These are phyloP conservation scores for Zaprionus gabonicus DNA, from an alignment of 1,140 invertebrate genomes.

Conservation along the genomic window DNA sequence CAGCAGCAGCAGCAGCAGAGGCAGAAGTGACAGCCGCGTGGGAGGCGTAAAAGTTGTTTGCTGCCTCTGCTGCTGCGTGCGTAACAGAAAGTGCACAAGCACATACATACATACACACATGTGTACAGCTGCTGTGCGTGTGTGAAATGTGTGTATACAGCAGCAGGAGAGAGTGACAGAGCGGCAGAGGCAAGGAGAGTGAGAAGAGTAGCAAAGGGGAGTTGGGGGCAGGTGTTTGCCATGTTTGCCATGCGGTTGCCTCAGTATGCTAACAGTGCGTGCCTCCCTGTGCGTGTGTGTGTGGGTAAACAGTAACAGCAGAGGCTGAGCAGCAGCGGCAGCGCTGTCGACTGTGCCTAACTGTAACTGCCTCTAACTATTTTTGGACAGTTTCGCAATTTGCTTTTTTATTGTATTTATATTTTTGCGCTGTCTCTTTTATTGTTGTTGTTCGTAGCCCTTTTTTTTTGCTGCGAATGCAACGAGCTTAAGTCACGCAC, in stretches of 20 bases:
- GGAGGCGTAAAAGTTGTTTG: conserved; percentile 73
- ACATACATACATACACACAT: conserved; percentile 26
- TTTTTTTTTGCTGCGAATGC: conserved; percentile 25
- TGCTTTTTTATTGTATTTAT: conserved; percentile 33
- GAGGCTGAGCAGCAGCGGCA: neutral
- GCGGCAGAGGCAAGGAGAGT: conserved; percentile 4
- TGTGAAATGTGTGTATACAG: conserved; percentile 6
- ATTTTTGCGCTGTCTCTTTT: conserved; percentile 17
- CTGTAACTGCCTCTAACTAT: conserved; percentile 41
- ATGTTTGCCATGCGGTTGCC: conserved; percentile 62
- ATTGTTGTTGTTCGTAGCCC: conserved; percentile 15
- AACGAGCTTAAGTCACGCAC: conserved; percentile 64
- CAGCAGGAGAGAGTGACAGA: conserved; percentile 13
- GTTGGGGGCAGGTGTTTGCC: conserved; percentile 48
- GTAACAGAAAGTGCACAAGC: conserved; percentile 59
- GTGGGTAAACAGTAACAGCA: conserved; percentile 40
- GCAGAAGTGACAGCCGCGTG: conserved; percentile 26
- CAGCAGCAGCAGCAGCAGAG: conserved; percentile 47
- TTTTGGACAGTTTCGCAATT: conserved; percentile 49
- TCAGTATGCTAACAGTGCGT: conserved; percentile 17
- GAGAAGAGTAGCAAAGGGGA: neutral
- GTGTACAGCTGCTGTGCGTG: conserved; percentile 10
- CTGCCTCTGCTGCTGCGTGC: conserved; percentile 61
- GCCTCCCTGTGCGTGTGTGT: conserved; percentile 21
- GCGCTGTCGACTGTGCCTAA: conserved; percentile 18